phyloP scores from a whole-genome alignment of 2,797 vertebrate species.

The Silurus lanzhouensis region DNA sequence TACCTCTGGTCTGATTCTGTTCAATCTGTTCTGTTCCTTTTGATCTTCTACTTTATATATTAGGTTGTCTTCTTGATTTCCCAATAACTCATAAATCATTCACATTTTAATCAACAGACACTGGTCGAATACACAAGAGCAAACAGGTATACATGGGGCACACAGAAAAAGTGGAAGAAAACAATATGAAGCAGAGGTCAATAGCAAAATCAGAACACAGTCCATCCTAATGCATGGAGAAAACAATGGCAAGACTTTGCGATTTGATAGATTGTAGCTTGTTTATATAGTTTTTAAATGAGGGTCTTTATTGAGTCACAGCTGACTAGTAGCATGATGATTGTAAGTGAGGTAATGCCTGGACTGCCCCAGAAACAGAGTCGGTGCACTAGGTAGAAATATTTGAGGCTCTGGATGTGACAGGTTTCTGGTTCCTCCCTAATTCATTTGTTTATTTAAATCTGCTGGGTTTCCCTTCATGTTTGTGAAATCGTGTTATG shows the following conservation, averaged over 20 bases:
- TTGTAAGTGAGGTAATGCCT: not conserved
- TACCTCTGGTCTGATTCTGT: not conserved
- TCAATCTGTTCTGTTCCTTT: not conserved
- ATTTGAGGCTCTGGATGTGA: not conserved
- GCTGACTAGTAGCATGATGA: conserved; percentile 12
- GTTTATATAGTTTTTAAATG: not conserved
- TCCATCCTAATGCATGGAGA: not conserved
- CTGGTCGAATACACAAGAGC: not conserved
- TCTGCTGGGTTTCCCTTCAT: conserved; percentile 1
- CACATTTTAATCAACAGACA: not conserved
- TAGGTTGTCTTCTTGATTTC: too few species aligned
- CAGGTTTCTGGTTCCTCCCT: conserved; percentile 23
- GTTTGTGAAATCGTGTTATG: conserved; percentile 10
- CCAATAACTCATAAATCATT: too few species aligned
- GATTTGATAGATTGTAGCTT: not conserved
- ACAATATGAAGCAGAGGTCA: not conserved
- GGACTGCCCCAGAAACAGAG: not conserved
- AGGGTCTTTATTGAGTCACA: conserved; percentile 8
- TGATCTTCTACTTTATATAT: not conserved
- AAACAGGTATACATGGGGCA: not conserved
- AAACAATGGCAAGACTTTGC: not conserved
- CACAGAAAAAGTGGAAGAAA: not conserved
- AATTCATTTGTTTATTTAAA: conserved; percentile 20
- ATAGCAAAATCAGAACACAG: not conserved
- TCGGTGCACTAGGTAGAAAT: not conserved